Conservation (phyloP, 2,888 invertebrate species). For the Panzeria rudis region DNA sequence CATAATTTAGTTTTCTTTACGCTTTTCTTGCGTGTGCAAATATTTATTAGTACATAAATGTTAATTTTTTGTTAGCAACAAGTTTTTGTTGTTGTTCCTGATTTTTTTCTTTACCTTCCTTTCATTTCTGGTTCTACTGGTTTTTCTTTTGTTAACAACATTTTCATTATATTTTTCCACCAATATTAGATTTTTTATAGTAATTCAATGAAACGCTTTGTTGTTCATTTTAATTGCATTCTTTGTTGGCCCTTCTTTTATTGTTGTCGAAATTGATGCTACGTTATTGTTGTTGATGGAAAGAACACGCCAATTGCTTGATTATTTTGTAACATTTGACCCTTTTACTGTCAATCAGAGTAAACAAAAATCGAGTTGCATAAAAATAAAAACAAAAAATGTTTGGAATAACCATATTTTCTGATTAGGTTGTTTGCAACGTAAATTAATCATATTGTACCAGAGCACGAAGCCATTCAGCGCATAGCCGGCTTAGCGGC, state of each 20-base stretch:
- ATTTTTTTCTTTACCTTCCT: constrained; percentile 55
- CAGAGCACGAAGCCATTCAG: too few relatives aligned
- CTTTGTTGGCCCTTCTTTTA: constrained; percentile 26
- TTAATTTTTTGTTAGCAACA: constrained; percentile 66
- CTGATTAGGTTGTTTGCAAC: too few relatives aligned
- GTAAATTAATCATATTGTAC: too few relatives aligned
- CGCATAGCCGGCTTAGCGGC: too few relatives aligned
- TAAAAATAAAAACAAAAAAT: background rate
- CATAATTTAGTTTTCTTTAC: constrained; percentile 32
- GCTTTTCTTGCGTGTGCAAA: constrained; percentile 55
- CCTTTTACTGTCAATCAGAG: constrained; percentile 45
- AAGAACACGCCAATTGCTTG: constrained; percentile 23
- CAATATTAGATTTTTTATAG: constrained; percentile 38
- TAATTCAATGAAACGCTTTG: constrained; percentile 30
- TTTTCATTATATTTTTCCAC: constrained; percentile 61
- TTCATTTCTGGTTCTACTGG: constrained; percentile 70
- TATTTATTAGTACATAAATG: constrained; percentile 37
- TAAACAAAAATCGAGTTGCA: background rate
- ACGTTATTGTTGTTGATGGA: background rate
- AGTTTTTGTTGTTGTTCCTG: constrained; percentile 64
- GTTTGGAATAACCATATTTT: background rate
- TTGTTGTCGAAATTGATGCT: constrained; percentile 11
- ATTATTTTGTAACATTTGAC: constrained; percentile 36
- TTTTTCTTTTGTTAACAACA: constrained; percentile 69
- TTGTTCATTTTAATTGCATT: constrained; percentile 34